Evolutionary conservation across 2,113 vertebrate genomes (phyloP).

Genomic region (Galemys pyrenaicus): DNA sequence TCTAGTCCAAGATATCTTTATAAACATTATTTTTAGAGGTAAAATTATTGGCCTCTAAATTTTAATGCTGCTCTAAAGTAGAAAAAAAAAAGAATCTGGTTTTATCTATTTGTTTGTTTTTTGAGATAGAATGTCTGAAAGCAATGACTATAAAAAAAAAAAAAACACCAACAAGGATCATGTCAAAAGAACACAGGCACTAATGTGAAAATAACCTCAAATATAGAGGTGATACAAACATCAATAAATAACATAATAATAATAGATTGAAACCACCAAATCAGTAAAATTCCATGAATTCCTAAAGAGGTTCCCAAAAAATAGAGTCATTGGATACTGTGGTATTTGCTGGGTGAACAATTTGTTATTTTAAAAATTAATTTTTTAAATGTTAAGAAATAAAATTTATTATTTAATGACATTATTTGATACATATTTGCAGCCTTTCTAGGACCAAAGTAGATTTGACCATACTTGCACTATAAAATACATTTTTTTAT

Average conservation of each 20-base stretch:
- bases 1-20: conserved; percentile 11
- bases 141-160: not conserved
- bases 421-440: not conserved
- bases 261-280: not conserved
- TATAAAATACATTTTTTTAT: not conserved
- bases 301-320: conserved; percentile 7
- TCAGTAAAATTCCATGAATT: not conserved
- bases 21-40: conserved; percentile 24
- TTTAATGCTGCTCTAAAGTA: conserved; percentile 9
- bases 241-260: not conserved
- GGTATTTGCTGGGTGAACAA: not conserved
- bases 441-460: not conserved
- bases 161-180: not conserved
- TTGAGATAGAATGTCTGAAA: not conserved
- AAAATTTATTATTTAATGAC: not conserved
- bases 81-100: not conserved
- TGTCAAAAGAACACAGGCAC: not conserved
- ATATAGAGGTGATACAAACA: not conserved
- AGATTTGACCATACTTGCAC: not conserved
- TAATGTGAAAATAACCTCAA: conserved; percentile 10
- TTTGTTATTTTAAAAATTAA: conserved; percentile 39
- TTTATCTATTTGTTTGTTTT: not conserved
- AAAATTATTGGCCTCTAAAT: conserved; percentile 23
- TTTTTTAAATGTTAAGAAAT: not conserved
- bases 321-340: not conserved